Percentiles rank a stretch among this genome's conserved stretches.
Evolutionary conservation across 2,113 vertebrate genomes (phyloP).

Genomic region (Rissa tridactyla): DNA sequence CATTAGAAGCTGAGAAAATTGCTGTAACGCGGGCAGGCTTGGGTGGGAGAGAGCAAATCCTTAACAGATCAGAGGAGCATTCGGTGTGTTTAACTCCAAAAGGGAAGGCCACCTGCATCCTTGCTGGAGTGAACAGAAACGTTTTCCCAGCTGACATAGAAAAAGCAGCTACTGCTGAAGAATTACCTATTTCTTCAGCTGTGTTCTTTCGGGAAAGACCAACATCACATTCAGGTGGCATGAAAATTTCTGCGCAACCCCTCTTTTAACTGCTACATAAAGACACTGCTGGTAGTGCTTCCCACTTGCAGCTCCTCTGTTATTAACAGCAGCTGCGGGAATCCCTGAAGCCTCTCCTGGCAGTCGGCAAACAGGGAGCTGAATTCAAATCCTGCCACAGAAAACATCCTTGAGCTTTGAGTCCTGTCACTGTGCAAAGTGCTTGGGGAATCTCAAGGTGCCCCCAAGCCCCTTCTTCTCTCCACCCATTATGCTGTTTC

Average conservation of each 20-base stretch:
- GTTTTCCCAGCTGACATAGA: not conserved
- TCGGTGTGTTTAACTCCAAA: not conserved
- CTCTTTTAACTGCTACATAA: not conserved
- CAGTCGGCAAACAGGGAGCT: not conserved
- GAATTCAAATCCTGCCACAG: not conserved
- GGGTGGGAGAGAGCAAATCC: not conserved
- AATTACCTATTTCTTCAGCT: not conserved
- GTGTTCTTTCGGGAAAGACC: rapidly evolving
- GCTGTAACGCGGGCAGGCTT: not conserved
- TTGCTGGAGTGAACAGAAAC: not conserved
- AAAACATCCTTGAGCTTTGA: not conserved
- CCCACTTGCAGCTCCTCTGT: not conserved
- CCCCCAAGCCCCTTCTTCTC: not conserved
- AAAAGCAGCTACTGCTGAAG: not conserved
- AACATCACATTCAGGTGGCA: not conserved
- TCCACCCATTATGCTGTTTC: not conserved
- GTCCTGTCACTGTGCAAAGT: not conserved
- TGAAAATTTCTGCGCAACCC: not conserved
- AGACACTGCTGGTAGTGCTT: not conserved
- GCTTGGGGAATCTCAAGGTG: not conserved
- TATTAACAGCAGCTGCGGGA: not conserved
- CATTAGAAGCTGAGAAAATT: not conserved
- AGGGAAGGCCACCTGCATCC: not conserved
- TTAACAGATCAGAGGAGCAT: not conserved
- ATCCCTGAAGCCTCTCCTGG: not conserved